Evolutionary conservation across 2,113 vertebrate species (phyloP).

Genomic region (Rhea americana): DNA sequence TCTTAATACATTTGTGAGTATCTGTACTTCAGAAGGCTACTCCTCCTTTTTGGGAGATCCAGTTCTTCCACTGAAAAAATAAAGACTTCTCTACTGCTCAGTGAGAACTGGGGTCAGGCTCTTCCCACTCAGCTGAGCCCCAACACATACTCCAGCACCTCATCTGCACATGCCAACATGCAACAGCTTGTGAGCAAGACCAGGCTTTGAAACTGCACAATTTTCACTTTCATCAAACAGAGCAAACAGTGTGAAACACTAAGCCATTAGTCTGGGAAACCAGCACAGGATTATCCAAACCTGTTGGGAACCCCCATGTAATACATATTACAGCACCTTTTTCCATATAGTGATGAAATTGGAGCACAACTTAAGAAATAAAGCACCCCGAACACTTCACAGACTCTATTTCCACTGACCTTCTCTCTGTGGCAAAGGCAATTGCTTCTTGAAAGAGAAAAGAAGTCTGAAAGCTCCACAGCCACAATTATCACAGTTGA

Average conservation of each 20-base stretch:
- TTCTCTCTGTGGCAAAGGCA: slow-evolving; percentile 21
- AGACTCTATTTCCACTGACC: slow-evolving; percentile 65
- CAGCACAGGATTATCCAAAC: neutral
- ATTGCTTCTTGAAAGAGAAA: slow-evolving; percentile 54
- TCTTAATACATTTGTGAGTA: neutral
- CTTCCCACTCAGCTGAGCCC: neutral
- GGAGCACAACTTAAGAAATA: neutral
- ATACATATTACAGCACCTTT: neutral
- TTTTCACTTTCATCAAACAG: neutral
- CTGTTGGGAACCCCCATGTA: neutral
- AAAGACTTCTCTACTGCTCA: neutral
- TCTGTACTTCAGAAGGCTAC: neutral
- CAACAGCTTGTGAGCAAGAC: neutral
- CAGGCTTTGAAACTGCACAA: neutral
- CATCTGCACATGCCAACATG: neutral
- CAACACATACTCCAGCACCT: neutral
- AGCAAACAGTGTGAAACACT: neutral
- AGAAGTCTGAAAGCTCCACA: slow-evolving; percentile 58
- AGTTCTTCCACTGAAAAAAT: neutral
- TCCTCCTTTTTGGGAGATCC: neutral
- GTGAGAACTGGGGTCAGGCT: neutral
- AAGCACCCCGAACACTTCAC: neutral
- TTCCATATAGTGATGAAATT: neutral
- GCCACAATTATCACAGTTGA: slow-evolving; percentile 71
- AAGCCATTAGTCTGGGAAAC: slow-evolving; percentile 3